Percentiles rank a stretch among this genome's conserved stretches.
These are phyloP conservation scores for Linepithema humile DNA, from an alignment of 1,140 invertebrate genomes.

Conservation along the genomic window DNA sequence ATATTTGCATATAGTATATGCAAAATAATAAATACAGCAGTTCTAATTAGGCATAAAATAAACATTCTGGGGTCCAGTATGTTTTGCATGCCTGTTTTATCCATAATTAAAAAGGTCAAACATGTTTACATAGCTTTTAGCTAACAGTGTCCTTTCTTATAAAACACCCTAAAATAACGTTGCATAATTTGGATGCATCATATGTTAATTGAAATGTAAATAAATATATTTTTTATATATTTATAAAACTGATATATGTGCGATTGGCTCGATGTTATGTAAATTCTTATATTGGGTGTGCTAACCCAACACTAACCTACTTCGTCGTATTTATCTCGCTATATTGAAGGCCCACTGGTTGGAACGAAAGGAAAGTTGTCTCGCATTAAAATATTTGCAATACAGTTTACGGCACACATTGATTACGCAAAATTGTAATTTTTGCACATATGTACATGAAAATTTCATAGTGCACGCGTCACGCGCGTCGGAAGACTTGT, in stretches of 20 bases:
- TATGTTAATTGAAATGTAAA: neutral
- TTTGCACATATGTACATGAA: neutral
- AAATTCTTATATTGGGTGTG: neutral
- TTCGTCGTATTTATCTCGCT: neutral
- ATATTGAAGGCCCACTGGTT: neutral
- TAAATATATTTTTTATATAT: neutral
- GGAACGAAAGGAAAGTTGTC: neutral
- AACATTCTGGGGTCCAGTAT: neutral
- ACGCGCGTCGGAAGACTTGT: neutral
- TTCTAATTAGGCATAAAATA: neutral
- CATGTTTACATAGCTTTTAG: no score
- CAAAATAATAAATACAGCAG: neutral
- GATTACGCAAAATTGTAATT: neutral
- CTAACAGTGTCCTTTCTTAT: neutral
- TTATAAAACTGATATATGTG: neutral
- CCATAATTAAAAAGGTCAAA: no score
- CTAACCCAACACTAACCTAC: constrained; percentile 33
- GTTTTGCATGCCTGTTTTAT: neutral
- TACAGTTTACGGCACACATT: neutral
- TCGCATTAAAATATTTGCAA: neutral
- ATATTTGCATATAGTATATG: neutral
- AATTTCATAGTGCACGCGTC: neutral
- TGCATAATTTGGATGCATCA: neutral
- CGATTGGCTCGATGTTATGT: neutral
- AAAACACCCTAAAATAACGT: neutral